Evolutionary conservation across 2,888 invertebrate genomes (phyloP).

Genomic region (Hemithea aestivaria): DNA sequence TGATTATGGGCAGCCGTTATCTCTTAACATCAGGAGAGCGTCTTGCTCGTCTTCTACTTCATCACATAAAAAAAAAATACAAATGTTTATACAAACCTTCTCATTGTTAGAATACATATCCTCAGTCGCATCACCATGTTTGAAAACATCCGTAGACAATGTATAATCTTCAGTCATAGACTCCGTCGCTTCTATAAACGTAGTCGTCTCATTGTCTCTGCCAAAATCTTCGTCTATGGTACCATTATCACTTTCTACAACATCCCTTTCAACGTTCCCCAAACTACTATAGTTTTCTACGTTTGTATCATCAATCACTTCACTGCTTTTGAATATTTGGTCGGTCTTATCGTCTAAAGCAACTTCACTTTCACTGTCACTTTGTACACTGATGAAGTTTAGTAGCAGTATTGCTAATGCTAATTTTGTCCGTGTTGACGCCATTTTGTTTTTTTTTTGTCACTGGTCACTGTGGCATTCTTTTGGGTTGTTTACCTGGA

Average conservation of each 20-base stretch:
- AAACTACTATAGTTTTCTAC: conserved; percentile 20
- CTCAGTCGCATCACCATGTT: conserved; percentile 14
- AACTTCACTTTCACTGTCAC: conserved; percentile 25
- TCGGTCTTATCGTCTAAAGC: conserved; percentile 21
- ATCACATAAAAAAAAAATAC: too few species aligned
- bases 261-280: conserved; percentile 14
- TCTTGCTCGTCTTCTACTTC: too few species aligned
- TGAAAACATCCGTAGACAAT: conserved; percentile 25
- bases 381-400: conserved; percentile 10
- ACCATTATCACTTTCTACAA: conserved; percentile 1
- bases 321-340: conserved; percentile 17
- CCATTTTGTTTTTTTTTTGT: conserved; percentile 26
- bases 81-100: conserved; percentile 23
- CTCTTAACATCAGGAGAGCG: too few species aligned
- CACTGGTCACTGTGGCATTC: conserved; percentile 9
- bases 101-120: conserved; percentile 15
- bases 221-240: not conserved
- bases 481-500: conserved; percentile 3
- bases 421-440: conserved; percentile 22
- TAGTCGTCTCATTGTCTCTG: conserved; percentile 8
- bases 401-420: conserved; percentile 21
- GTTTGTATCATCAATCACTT: conserved; percentile 24
- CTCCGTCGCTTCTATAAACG: conserved; percentile 7
- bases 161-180: conserved; percentile 14
- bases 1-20: too few species aligned